Conservation (phyloP, 2,888 invertebrate species). For the Caenorhabditis wallacei region DNA sequence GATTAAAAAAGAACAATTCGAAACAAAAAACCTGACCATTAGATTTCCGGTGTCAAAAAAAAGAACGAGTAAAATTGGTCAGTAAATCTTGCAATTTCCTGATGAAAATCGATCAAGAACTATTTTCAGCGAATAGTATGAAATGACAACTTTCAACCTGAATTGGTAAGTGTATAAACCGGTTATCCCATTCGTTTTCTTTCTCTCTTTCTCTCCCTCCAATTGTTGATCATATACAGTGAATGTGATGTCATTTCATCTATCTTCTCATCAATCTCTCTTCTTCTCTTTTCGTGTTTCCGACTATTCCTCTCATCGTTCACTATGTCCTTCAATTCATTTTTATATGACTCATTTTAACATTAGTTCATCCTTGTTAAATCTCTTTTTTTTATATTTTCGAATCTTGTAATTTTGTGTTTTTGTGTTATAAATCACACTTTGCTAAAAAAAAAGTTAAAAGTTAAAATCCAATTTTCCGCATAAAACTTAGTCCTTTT, state of each 20-base stretch:
- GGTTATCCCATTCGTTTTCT: slow-evolving; percentile 1
- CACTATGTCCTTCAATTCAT: slow-evolving; percentile 10
- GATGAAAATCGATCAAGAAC: background rate
- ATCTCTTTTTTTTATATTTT: slow-evolving; percentile 2
- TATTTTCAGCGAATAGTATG: background rate
- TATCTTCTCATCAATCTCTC: slow-evolving; percentile 33
- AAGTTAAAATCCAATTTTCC: no score
- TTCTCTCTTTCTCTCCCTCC: no score
- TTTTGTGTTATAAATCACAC: background rate
- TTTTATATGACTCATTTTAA: slow-evolving; percentile 10
- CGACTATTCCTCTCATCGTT: slow-evolving; percentile 26
- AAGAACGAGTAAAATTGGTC: no score
- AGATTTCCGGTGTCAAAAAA: no score
- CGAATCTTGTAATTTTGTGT: background rate
- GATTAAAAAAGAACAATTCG: no score
- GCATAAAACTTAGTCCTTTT: no score
- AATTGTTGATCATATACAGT: slow-evolving; percentile 20
- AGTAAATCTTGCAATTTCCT: no score
- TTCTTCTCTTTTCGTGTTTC: slow-evolving; percentile 8
- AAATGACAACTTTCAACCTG: slow-evolving; percentile 5
- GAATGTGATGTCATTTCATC: slow-evolving; percentile 36
- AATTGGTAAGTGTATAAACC: slow-evolving; percentile 11
- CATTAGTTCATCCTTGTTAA: background rate
- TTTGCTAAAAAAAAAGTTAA: no score
- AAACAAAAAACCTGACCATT: no score